A percentile compares a stretch with the other conserved stretches of the same genome.
phyloP scores from a whole-genome alignment of 2,113 vertebrate genomes.

The Polyodon spathula region DNA sequence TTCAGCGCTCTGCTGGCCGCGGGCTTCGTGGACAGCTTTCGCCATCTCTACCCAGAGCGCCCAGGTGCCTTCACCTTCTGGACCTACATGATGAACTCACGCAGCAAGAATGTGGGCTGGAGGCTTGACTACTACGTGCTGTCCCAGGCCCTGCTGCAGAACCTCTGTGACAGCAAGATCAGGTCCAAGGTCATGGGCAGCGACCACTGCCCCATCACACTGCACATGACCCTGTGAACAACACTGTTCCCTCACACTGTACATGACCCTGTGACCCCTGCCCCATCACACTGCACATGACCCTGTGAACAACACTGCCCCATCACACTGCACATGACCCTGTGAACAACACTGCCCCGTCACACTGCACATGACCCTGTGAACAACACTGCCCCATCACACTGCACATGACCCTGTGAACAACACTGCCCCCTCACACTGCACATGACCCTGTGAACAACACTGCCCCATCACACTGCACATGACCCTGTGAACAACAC shows the following conservation, averaged over 20 bases:
- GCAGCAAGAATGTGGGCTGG: conserved; percentile 82
- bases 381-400: no score
- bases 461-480: no score
- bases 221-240: conserved; percentile 62
- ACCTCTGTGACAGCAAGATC: conserved; percentile 81
- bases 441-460: no score
- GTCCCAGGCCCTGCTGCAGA: conserved; percentile 58
- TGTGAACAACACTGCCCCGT: no score
- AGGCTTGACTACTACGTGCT: conserved; percentile 82
- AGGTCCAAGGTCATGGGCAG: conserved; percentile 71
- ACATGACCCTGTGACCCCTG: no score
- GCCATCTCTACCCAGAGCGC: conserved; percentile 70
- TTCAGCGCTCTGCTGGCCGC: conserved; percentile 62
- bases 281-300: no score
- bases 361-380: no score
- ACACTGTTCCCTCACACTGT: background rate
- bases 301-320: no score
- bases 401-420: no score
- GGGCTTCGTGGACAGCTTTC: conserved; percentile 73
- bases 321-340: no score
- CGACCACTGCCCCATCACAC: conserved; percentile 83
- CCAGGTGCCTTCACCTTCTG: conserved; percentile 79
- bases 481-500: no score
- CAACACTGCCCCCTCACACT: no score
- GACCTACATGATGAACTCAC: conserved; percentile 87